phyloP scores from a whole-genome alignment of 2,888 invertebrate species.

The Cantharis rustica region DNA sequence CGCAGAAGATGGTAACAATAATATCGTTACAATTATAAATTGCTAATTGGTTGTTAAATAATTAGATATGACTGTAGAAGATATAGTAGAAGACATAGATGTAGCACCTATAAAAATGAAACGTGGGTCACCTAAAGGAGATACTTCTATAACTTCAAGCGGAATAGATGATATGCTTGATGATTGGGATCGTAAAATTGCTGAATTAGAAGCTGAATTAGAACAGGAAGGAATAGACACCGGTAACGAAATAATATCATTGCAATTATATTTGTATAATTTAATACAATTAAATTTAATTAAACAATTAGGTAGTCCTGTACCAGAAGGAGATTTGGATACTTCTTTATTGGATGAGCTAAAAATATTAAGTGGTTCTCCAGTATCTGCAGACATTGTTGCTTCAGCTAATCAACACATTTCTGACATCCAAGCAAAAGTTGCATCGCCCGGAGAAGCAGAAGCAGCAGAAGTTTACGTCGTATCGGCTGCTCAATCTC shows the following conservation, averaged over 20 bases:
- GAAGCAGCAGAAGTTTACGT: neutral
- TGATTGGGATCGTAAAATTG: neutral
- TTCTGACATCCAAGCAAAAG: neutral
- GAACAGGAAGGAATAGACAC: conserved; percentile 7
- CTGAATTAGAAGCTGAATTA: conserved; percentile 11
- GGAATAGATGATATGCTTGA: neutral
- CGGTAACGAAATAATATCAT: neutral
- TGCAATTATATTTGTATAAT: neutral
- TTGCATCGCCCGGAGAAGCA: neutral
- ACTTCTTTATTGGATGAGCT: neutral
- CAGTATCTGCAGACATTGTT: conserved; percentile 32
- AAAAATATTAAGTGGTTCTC: conserved; percentile 9
- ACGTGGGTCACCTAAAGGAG: no score
- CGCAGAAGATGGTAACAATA: no score
- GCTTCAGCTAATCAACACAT: conserved; percentile 24
- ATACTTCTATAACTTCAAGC: neutral
- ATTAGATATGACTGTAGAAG: no score
- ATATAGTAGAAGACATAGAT: neutral
- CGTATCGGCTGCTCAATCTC: neutral
- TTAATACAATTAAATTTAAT: neutral
- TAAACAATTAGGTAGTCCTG: neutral
- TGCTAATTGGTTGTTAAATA: no score
- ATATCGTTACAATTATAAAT: no score
- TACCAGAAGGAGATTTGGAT: neutral
- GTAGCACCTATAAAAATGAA: no score